Base-by-base conservation (phyloP, 2,888 invertebrate species). In the Xestobium rufovillosum region DNA sequence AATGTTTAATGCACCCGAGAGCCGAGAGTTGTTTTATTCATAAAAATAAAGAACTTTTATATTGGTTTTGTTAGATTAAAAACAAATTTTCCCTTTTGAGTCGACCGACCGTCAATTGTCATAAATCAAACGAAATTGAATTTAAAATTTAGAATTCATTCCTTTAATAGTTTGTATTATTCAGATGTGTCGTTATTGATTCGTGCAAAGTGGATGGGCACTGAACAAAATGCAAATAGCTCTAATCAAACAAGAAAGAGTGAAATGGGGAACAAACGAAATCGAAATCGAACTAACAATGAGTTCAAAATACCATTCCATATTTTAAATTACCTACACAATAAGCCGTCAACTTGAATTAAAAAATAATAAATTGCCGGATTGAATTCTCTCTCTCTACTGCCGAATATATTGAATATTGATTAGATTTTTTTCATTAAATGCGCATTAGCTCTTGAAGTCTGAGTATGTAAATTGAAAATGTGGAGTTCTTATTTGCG, bases 331-430 rank as follows among this genome's bases (percentile, higher is more conserved):
- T 32, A 31, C 37, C 37, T 11, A 32, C 31, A 37, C 31, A 37
- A 31, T 37, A 37, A 31, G 37, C 37, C 31, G 37, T 37, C 37
- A 37, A 32, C 32, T 37, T 32, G 37, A 37, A 37, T 37, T 32
- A 37, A 37, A 37, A 37, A 37, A 36, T 36, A 37, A 37, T 37
- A 37, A 37, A 32, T 37, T 31, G 16, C 10, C 16, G 8, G 10
- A 19, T 19, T 19, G 23, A 19, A 19, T 19, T 19, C 23, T 6
- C 6, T n/a, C n/a, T 19, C n/a, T n/a, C 23, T 8, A 19, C n/a
- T 8, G 23, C 6, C n/a, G 23, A 19, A 19, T 19, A 19, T 19
- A 19, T 19, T 19, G 23, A 19, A 19, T 19, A 19, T 19, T 19
- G 23, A 19, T 19, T 19, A n/a, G 23, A 8, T n/a, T 8, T 19